These are phyloP conservation scores for Tyrannus savana DNA, from an alignment of 2,113 vertebrate genomes.

Conservation along the genomic window DNA sequence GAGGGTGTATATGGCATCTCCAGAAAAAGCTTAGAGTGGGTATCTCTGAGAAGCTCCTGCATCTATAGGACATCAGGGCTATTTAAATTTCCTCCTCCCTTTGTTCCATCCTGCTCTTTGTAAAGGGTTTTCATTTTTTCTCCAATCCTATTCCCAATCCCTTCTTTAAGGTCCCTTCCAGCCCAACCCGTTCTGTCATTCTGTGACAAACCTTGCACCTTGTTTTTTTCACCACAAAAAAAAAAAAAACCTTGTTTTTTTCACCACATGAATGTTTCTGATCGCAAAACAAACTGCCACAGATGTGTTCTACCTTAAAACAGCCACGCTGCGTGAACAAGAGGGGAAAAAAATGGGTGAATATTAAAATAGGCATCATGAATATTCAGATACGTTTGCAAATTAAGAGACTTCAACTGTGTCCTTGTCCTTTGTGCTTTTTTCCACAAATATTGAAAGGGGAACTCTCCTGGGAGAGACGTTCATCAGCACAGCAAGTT, in stretches of 20 bases:
- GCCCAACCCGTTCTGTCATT: fast-evolving
- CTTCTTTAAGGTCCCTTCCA: background rate
- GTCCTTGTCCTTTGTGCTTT: slow-evolving; percentile 31
- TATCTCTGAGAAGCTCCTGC: background rate
- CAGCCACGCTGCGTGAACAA: background rate
- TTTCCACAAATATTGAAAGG: slow-evolving; percentile 26
- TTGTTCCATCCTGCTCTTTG: background rate
- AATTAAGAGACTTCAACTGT: slow-evolving; percentile 21
- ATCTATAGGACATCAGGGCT: background rate
- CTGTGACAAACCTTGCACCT: background rate
- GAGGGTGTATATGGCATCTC: background rate
- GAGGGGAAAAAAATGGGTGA: background rate
- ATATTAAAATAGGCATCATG: background rate
- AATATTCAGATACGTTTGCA: background rate
- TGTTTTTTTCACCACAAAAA: background rate
- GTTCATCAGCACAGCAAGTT: background rate
- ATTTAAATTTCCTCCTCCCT: background rate
- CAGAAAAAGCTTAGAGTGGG: background rate
- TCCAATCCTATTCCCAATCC: background rate
- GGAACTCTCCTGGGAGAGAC: background rate
- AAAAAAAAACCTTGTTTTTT: too few species aligned
- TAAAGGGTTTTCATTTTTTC: background rate
- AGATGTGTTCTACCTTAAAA: background rate
- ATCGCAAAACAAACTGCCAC: background rate
- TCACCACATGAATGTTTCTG: background rate